Percentiles rank a stretch among this genome's conserved stretches.
Conservation (phyloP, 2,797 vertebrate genomes). For the Falco rusticolus region DNA sequence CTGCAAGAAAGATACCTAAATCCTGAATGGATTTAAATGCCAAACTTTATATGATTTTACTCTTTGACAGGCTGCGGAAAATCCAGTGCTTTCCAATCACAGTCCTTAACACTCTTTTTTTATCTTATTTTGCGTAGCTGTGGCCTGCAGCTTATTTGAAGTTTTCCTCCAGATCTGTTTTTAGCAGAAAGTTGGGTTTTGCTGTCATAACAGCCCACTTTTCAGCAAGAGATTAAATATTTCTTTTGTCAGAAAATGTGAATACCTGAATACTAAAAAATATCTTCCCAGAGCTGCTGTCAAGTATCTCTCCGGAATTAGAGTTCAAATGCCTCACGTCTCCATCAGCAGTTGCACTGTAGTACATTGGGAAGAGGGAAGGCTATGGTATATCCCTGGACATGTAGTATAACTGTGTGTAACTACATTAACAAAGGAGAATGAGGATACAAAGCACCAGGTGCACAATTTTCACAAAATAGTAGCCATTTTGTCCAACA, state of each 20-base stretch:
- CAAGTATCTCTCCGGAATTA: neutral
- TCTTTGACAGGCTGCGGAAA: neutral
- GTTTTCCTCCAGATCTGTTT: neutral
- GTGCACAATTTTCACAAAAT: neutral
- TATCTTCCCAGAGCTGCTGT: neutral
- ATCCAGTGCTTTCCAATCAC: neutral
- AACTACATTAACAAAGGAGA: neutral
- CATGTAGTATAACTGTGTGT: fast-evolving
- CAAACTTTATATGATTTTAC: neutral
- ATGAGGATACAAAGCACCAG: neutral
- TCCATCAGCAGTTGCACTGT: neutral
- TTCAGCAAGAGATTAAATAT: neutral
- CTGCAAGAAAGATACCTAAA: neutral
- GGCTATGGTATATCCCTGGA: neutral
- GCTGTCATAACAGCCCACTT: neutral
- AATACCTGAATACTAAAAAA: neutral
- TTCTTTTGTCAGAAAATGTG: neutral
- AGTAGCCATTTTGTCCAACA: neutral
- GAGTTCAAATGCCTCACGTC: neutral
- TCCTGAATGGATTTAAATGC: neutral
- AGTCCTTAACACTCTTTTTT: neutral
- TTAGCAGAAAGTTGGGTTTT: neutral
- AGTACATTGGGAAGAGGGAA: neutral
- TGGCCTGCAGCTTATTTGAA: neutral
- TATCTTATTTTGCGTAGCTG: neutral